Percentiles rank a stretch among this genome's conserved stretches.
Conservation (phyloP, 1,140 invertebrate genomes). For the Colletes latitarsis region DNA sequence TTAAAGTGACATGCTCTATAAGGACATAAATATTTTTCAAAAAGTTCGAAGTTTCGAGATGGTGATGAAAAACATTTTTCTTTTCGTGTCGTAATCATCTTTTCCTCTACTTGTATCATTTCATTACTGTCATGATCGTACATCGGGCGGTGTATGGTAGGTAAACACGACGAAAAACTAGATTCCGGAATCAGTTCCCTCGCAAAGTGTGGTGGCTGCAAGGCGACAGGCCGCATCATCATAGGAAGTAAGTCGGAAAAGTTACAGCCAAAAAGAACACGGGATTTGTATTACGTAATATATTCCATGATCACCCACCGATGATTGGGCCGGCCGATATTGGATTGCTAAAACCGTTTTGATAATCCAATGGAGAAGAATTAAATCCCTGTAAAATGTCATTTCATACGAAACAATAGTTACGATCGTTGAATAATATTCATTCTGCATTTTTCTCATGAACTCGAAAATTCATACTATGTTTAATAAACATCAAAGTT, state of each 20-base stretch:
- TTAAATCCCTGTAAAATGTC: neutral
- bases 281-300: slow-evolving; percentile 60
- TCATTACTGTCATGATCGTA: slow-evolving; percentile 79
- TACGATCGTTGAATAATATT: neutral
- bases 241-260: slow-evolving; percentile 79
- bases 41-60: neutral
- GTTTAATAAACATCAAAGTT: neutral
- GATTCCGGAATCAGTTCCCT: slow-evolving; percentile 79
- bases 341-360: neutral
- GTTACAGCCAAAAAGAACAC: slow-evolving; percentile 70
- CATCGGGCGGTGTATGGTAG: slow-evolving; percentile 79
- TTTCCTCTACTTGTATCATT: slow-evolving; percentile 72
- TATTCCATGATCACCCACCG: slow-evolving; percentile 2
- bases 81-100: slow-evolving; percentile 55
- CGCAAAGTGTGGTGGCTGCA: slow-evolving; percentile 78
- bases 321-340: neutral
- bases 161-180: slow-evolving; percentile 79
- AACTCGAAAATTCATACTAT: neutral
- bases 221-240: slow-evolving; percentile 78
- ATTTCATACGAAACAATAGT: neutral
- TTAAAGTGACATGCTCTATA: neutral
- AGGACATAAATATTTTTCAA: neutral
- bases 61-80: slow-evolving; percentile 50
- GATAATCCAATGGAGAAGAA: neutral
- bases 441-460: neutral